Conservation (phyloP, 1,140 invertebrate genomes). For the Heliconius nattereri region DNA sequence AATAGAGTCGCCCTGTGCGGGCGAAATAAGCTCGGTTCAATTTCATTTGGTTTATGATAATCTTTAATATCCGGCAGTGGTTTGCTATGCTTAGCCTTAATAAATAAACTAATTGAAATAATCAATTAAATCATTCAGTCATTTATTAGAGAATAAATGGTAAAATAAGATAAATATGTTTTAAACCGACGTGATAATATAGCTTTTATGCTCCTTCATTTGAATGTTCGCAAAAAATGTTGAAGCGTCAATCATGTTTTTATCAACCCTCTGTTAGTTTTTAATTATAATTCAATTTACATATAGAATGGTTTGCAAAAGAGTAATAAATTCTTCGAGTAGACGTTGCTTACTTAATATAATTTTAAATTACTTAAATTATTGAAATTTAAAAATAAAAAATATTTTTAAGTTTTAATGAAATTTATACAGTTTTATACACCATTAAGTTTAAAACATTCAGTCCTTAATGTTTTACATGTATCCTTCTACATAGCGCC, state of each 20-base stretch:
- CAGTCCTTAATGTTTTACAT: not conserved
- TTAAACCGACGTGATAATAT: not conserved
- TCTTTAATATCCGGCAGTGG: slow-evolving; percentile 72
- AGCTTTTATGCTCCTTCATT: slow-evolving; percentile 31
- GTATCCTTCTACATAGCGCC: slow-evolving; percentile 18
- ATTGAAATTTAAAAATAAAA: too few relatives aligned
- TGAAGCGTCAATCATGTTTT: slow-evolving; percentile 59
- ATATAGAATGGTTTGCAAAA: slow-evolving; percentile 65
- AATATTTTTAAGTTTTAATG: not conserved
- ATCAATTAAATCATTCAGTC: not conserved
- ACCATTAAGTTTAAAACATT: not conserved
- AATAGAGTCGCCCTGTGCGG: slow-evolving; percentile 75
- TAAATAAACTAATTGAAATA: not conserved
- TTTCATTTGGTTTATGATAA: slow-evolving; percentile 75
- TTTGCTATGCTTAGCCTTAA: slow-evolving; percentile 19
- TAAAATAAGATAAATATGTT: not conserved
- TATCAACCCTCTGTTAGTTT: slow-evolving; percentile 50
- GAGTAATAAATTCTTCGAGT: not conserved
- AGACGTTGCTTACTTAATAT: not conserved
- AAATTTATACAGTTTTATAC: not conserved
- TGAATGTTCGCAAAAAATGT: slow-evolving; percentile 49
- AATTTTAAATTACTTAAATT: too few relatives aligned
- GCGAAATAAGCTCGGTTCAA: slow-evolving; percentile 60
- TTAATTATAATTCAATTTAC: slow-evolving; percentile 56
- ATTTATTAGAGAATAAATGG: not conserved